Evolutionary conservation across 2,888 invertebrate genomes (phyloP), one percentile per base, ranked within the genome.

Genomic region (Stenodema calcarata): DNA sequence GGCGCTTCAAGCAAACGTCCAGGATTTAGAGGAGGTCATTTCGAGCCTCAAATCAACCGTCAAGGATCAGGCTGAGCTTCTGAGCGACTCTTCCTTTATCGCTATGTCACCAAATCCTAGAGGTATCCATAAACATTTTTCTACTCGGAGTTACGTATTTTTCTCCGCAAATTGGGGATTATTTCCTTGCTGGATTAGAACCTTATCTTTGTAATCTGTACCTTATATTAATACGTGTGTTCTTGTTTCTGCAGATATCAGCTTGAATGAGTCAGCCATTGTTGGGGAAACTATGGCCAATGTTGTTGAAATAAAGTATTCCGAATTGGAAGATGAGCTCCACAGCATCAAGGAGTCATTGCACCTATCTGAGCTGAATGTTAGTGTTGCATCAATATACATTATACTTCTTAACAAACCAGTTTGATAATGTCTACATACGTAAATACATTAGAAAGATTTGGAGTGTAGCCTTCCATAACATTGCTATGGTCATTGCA

Each of bases 271-370:
- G 69, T 82, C 82, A 12, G 82, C 82, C 14, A 82, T 82, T 12
- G 30, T 16, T 11, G 62, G 62, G 0, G 85, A 85, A 47, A 85
- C 85, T n/a, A 73, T 85, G 75, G 75, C 85, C 14, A 76, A 47
- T n/a, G 76, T 85, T 6, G 85, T 85, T 44, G 85, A 85, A 75
- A 73, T 85, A 11, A 73, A 85, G n/a, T 85, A 47, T 47, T 44
- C 44, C 14, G 85, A 85, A 16, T 35, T 85, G 28, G 75, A 85
- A 47, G 70, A 69, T 28, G 82, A 82, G 62, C 41, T 82, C n/a
- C 41, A 69, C 0, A 69, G 1, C 16, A 30, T 69, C 11, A 82
- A 82, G 16, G 42, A 82, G n/a, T 41, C 70, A 14, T 62, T 69
- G 11, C 35, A 27, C 0, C 41, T 12, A 14, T 82, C 82, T 12